Evolutionary conservation across 2,113 vertebrate genomes (phyloP).

Genomic region (Hyaena hyaena): DNA sequence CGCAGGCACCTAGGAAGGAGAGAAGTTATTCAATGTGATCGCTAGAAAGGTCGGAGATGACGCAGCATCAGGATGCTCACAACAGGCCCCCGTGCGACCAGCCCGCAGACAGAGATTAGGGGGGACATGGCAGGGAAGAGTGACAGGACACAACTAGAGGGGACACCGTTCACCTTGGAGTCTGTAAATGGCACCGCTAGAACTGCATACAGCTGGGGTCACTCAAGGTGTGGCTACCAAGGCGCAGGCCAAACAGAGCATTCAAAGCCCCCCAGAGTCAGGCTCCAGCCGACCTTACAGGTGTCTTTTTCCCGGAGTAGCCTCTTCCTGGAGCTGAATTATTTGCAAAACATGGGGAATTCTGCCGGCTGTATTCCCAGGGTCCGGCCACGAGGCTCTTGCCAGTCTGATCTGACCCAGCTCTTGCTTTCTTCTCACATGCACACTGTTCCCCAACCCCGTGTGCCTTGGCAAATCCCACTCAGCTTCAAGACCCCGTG

Average conservation of each 20-base stretch:
- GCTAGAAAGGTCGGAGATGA: background rate
- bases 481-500: background rate
- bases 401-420: background rate
- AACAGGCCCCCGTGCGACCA: background rate
- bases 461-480: background rate
- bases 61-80: background rate
- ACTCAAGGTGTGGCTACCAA: background rate
- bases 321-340: background rate
- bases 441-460: too few species aligned
- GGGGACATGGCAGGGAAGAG: background rate
- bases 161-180: background rate
- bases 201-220: background rate
- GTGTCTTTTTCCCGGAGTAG: background rate
- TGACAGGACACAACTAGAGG: background rate
- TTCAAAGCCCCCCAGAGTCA: background rate
- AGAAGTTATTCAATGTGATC: constrained; percentile 59
- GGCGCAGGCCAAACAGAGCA: background rate
- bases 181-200: background rate
- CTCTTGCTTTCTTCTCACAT: background rate
- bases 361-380: background rate
- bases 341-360: background rate
- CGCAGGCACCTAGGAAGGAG: background rate
- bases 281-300: background rate
- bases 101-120: background rate
- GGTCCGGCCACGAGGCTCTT: background rate